Evolutionary conservation across 2,888 invertebrate genomes (phyloP), one percentile per base, ranked within the genome.

Genomic region (Macrophya annulata): DNA sequence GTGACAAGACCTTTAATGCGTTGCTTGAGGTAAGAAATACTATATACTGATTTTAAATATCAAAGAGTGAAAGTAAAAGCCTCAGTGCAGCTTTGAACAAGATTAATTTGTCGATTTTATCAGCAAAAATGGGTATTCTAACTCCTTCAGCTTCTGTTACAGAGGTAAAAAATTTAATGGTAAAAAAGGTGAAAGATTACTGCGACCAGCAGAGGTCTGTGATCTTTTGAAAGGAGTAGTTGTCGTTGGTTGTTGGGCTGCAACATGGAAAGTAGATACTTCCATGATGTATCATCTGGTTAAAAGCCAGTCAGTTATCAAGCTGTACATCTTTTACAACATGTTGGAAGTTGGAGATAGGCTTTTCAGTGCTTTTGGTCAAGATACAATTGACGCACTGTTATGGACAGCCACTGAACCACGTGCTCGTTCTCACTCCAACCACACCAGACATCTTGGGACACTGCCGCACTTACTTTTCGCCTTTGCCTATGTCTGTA

Each of bases 401-500:
- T 98, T 99, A 92, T 99, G 99, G 99, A 99, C 99, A 5, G 99
- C 99, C 0, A 99, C 99, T 8, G 99, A 99, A 93, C 98, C 98
- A 0, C 95, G 97, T 90, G 97, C 97, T 84, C 95, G 97, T 86
- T 90, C 89, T 3, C 88, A 90, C 51, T 90, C 91, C 25, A 88
- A 90, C 0, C 90, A 90, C 77, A 88, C 92, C 37, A 96, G 97
- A 91, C 97, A 98, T 94, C 95, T 98, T 88, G 98, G 98, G 45
- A 96, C 98, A 4, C 94, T 99, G 86, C 97, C 98, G 6, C 99
- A 99, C 94, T 95, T 99, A 84, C 91, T 98, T n/a, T 97, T 99
- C 93, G 98, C 99, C 2, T 95, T 99, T 90, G 95, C 96, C 84
- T 99, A 99, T 96, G 98, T 99, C 93, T 96, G 98, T 98, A 98